These are phyloP conservation scores for Protonibea diacanthus DNA, from an alignment of 2,797 vertebrate genomes.

Conservation along the genomic window DNA sequence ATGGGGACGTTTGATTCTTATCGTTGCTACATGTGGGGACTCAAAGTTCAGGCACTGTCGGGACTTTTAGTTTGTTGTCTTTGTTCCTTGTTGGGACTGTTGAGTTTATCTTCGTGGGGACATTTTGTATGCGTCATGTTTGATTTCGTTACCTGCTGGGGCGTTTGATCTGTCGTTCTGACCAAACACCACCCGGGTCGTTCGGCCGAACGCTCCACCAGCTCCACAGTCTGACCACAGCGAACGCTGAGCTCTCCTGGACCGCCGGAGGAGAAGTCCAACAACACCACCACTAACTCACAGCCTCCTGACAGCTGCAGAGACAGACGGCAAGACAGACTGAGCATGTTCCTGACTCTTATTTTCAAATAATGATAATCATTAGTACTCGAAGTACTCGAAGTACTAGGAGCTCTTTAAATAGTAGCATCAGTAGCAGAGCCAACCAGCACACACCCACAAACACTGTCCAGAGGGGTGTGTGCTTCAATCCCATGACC, in stretches of 20 bases:
- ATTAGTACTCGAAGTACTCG: too few relatives aligned
- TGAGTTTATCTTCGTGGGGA: background rate
- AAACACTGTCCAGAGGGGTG: constrained; percentile 17
- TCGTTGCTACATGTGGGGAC: too few relatives aligned
- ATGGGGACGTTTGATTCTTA: too few relatives aligned
- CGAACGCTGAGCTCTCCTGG: constrained; percentile 93
- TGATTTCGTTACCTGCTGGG: constrained; percentile 79
- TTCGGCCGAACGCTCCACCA: constrained; percentile 94
- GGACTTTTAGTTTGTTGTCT: too few relatives aligned
- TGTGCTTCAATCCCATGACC: constrained; percentile 13
- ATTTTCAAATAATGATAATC: background rate
- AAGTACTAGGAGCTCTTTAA: background rate
- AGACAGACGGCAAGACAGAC: background rate
- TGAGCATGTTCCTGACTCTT: background rate
- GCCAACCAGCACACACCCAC: background rate
- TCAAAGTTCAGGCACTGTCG: too few relatives aligned
- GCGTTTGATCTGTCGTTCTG: constrained; percentile 92
- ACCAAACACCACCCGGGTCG: constrained; percentile 95
- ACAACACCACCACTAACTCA: constrained; percentile 94
- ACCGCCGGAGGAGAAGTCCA: constrained; percentile 91
- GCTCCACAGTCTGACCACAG: constrained; percentile 96
- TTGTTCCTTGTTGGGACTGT: background rate
- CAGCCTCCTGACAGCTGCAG: constrained; percentile 94
- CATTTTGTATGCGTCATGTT: background rate
- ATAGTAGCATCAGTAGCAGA: background rate